Base-by-base conservation (phyloP, 2,113 vertebrate genomes). In the Sylvilagus bachmani region DNA sequence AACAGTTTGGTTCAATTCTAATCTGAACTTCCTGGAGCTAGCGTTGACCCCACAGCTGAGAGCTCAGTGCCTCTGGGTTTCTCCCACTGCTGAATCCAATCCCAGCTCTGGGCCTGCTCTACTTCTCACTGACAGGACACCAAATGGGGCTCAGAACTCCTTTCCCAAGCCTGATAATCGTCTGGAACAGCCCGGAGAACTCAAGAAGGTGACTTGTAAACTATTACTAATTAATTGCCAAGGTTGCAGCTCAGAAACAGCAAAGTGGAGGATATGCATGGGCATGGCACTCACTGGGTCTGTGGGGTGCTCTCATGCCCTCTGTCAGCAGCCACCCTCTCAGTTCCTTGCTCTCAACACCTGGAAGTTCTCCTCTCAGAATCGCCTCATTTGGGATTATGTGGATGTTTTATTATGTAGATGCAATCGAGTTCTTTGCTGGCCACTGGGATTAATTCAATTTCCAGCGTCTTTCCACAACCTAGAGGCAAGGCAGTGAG, bases 301-400 rank as follows among this genome's bases (percentile, higher is more conserved):
- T 1, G 11, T 0, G 3, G 3, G 33, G 19, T 6, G 8, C 44
- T 38, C 55, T 51, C 10, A 53, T 33, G 3, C 5, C 10, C 2
- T 44, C 4, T 69, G 38, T 51, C 6, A 5, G 10, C 4, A 4
- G 8, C 14, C 51, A 58, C 7, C 19, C 38, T 62, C 9, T 12
- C 7, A 36, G 25, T 0, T 33, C 3, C 49, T 86, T 55, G 62
- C 3, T 38, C 8, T 75, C 33, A 79, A 2, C 24, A 25, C 11
- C 17, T 11, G 1, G 11, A 38, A 64, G 29, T 55, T 79, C 12
- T 74, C 24, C 64, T 79, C 12, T 79, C 29, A 8, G 17, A 53
- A 64, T 33, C 14, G 25, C 49, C 58, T 36, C 9, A 3, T 29
- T 55, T 44, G 36, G 10, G 6, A 0, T 91, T 38, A 58, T n/a